Evolutionary conservation across 2,797 vertebrate genomes (phyloP), one percentile per base, ranked within the genome.

Genomic region (Eulemur albifrons): DNA sequence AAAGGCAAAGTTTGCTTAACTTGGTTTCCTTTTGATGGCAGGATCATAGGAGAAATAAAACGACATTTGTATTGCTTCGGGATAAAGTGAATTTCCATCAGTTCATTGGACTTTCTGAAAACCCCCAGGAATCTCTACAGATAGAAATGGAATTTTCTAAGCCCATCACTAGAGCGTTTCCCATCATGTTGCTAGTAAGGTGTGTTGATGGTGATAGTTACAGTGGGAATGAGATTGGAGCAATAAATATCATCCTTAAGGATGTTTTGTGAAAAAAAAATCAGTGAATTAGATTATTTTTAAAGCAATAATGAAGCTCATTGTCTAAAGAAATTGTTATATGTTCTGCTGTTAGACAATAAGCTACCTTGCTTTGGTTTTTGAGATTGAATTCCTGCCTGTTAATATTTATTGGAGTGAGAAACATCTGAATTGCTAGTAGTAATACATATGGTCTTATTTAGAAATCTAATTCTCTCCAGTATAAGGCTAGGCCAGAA

Each of bases 111-210:
- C 98, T 97, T 86, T 97, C 98, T 52, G 96, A 98, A 77, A 97
- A 97, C 63, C 93, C 98, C 90, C 98, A 97, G 54, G 98, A 98
- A 82, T 98, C 98, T 43, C 80, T 99, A 57, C 98, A 98, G 97
- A 96, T 99, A 81, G 98, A 77, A 7, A 95, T 99, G 69, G 81
- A 77, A 18, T 99, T 99, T 96, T 98, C 21, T 0, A 97, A 85
- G 9, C 97, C 98, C 0, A 13, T 40, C 11, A 82, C 79, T 43
- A 98, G 95, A 35, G 76, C 97, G 0, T 99, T 99, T 98, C 99
- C 99, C 21, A 76, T 99, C 97, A 94, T 99, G 98, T 83, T 99
- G 84, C 98, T 99, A 69, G 98, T 99, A 90, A 99, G 99, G 99
- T 99, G 61, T 14, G 77, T 77, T 10, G 73, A 35, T 32, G 63